Percentiles rank a stretch among this genome's conserved stretches.
These are phyloP conservation scores for Lutra lutra DNA, from an alignment of 2,797 vertebrate species.

Conservation along the genomic window DNA sequence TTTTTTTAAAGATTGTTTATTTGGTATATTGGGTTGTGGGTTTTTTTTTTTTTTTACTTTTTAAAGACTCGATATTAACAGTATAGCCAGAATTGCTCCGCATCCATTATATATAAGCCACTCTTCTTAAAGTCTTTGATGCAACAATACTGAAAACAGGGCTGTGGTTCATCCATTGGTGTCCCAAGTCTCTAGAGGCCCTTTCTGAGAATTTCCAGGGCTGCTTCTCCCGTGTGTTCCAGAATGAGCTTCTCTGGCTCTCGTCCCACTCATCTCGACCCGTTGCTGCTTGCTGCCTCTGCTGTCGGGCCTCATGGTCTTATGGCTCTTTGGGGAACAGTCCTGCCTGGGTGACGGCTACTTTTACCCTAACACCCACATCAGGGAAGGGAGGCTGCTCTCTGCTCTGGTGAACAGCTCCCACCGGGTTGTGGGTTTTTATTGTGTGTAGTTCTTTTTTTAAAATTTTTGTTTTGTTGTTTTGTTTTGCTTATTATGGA, in stretches of 20 bases:
- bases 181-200: too few species aligned
- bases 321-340: background rate
- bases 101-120: too few species aligned
- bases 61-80: too few species aligned
- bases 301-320: fast-evolving
- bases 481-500: background rate
- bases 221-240: background rate
- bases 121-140: too few species aligned
- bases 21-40: background rate
- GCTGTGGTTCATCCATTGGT: too few species aligned
- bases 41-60: too few species aligned
- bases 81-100: too few species aligned
- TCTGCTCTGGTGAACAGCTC: background rate
- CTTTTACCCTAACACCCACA: too few species aligned
- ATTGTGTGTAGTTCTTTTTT: background rate
- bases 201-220: background rate
- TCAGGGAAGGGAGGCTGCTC: background rate
- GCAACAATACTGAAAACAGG: too few species aligned
- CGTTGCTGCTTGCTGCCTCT: background rate
- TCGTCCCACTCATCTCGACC: background rate
- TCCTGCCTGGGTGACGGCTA: background rate
- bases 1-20: too few species aligned
- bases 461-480: background rate
- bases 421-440: background rate
- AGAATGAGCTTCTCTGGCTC: background rate